Percentiles rank a stretch among this genome's conserved stretches.
Conservation (phyloP, 1,140 invertebrate genomes). For the Alviniconcha marisindica region DNA sequence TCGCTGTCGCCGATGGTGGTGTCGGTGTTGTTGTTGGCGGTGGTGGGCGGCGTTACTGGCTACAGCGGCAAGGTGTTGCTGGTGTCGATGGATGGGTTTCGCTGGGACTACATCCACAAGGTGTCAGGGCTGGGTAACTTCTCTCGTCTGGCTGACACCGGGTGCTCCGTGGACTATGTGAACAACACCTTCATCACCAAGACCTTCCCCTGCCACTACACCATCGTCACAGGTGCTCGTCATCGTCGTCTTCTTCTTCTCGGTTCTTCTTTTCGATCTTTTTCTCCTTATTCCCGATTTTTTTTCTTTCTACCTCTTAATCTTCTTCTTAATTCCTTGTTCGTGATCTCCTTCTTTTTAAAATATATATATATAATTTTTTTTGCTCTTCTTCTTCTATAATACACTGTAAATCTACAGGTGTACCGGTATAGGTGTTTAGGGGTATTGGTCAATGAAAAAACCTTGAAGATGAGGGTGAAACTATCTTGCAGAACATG, state of each 20-base stretch:
- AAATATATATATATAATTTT: too few species aligned
- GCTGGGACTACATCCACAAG: constrained; percentile 73
- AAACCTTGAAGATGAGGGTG: too few species aligned
- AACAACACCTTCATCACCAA: constrained; percentile 83
- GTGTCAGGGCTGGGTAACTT: constrained; percentile 66
- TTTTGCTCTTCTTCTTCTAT: too few species aligned
- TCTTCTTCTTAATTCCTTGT: neutral
- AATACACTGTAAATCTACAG: too few species aligned
- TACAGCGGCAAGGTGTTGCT: constrained; percentile 68
- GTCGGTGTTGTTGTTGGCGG: too few species aligned
- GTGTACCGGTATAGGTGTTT: too few species aligned
- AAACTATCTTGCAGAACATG: too few species aligned
- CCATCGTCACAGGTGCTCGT: constrained; percentile 87
- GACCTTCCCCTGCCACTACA: constrained; percentile 89
- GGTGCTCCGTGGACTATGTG: constrained; percentile 64
- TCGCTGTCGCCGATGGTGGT: too few species aligned
- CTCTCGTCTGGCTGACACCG: constrained; percentile 63
- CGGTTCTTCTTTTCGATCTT: neutral
- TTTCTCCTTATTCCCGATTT: too few species aligned
- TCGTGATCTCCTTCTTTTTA: too few species aligned
- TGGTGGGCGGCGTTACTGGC: too few species aligned
- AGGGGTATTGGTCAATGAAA: too few species aligned
- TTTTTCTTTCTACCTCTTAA: neutral
- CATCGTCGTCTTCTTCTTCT: neutral
- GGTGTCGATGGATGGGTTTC: constrained; percentile 76